These are phyloP conservation scores for Cinara cedri DNA, from an alignment of 2,888 invertebrate species.

Conservation along the genomic window DNA sequence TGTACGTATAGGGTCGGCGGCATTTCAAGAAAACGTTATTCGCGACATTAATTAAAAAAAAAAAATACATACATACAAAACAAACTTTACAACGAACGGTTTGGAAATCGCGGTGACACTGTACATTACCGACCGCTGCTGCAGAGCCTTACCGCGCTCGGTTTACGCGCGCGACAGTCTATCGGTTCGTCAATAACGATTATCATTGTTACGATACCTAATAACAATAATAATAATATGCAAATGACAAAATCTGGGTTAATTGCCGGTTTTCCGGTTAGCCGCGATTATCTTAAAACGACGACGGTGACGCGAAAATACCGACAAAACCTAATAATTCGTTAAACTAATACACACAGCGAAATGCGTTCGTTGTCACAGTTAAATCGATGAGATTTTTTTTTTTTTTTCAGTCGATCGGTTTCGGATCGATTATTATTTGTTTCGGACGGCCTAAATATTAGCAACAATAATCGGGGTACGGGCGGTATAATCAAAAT, in stretches of 20 bases:
- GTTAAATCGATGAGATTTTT: not conserved
- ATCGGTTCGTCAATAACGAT: no score
- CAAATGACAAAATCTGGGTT: conserved; percentile 38
- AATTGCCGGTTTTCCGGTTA: conserved; percentile 51
- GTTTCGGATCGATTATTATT: conserved; percentile 21
- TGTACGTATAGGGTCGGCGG: no score
- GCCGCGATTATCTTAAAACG: conserved; percentile 22
- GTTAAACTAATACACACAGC: no score
- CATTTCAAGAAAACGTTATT: not conserved
- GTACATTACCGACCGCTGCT: not conserved
- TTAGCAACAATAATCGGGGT: no score
- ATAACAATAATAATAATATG: conserved; percentile 13
- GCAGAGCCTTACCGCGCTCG: not conserved
- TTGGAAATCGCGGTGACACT: not conserved
- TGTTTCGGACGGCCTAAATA: not conserved
- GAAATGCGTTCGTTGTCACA: conserved; percentile 18
- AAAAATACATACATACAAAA: conserved; percentile 8
- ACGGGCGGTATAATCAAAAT: no score
- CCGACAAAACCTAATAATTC: no score
- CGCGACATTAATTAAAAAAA: not conserved
- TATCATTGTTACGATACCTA: no score
- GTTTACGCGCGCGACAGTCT: not conserved
- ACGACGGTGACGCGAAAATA: not conserved
- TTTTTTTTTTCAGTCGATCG: not conserved
- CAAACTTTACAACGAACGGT: not conserved